Conservation (phyloP, 2,113 vertebrate species). For the Sinocyclocheilus rhinocerous region DNA sequence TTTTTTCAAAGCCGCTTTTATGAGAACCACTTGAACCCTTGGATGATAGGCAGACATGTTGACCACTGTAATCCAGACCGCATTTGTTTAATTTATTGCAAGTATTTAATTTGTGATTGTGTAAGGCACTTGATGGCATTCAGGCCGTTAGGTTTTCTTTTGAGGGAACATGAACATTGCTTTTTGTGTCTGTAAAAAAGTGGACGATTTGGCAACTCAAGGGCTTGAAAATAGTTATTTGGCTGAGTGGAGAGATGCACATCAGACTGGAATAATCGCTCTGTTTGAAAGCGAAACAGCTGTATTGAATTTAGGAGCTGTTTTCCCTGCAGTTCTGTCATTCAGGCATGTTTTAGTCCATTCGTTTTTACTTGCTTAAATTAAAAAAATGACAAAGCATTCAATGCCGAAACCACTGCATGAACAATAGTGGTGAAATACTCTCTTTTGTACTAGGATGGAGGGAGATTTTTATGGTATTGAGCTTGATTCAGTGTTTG, state of each 20-base stretch:
- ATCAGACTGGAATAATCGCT: neutral
- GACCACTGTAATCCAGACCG: slow-evolving; percentile 5
- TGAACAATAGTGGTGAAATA: neutral
- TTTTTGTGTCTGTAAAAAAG: neutral
- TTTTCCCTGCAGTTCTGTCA: neutral
- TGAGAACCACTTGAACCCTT: neutral
- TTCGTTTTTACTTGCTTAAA: neutral
- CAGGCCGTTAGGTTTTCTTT: neutral
- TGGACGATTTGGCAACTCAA: neutral
- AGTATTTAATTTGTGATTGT: slow-evolving; percentile 5
- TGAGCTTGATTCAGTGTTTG: neutral
- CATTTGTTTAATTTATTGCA: slow-evolving; percentile 3
- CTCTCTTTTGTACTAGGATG: neutral
- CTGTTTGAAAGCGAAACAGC: neutral
- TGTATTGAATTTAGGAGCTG: neutral
- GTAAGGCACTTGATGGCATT: slow-evolving; percentile 10
- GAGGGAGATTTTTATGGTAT: neutral
- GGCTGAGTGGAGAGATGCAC: neutral
- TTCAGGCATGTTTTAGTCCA: neutral
- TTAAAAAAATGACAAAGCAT: neutral
- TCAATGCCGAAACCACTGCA: neutral
- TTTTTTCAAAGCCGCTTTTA: slow-evolving; percentile 7
- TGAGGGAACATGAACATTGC: neutral
- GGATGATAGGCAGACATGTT: neutral
- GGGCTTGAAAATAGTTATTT: neutral